Conservation (phyloP, 2,888 invertebrate genomes). For the Rhopalosiphum nymphaeae region DNA sequence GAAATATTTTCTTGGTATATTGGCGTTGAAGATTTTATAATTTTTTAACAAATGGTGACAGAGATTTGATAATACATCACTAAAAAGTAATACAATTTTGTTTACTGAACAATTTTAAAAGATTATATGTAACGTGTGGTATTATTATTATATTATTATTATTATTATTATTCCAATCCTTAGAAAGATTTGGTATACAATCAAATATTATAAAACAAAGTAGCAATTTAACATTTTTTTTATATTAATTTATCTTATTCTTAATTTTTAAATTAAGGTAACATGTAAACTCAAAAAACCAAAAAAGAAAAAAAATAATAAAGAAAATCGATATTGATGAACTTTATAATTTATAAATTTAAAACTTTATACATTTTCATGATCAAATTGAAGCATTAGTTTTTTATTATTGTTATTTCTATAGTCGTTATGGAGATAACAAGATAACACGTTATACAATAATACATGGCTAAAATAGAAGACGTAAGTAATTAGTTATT, state of each 20-base stretch:
- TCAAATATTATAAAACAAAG: background rate
- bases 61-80: too few relatives aligned
- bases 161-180: too few relatives aligned
- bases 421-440: background rate
- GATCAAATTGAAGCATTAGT: background rate
- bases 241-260: background rate
- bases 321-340: background rate
- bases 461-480: background rate
- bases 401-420: background rate
- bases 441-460: background rate
- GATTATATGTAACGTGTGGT: too few relatives aligned
- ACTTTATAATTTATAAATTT: too few relatives aligned
- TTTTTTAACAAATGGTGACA: too few relatives aligned
- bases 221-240: background rate
- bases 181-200: too few relatives aligned
- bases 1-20: too few relatives aligned
- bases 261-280: background rate
- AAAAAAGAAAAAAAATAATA: background rate
- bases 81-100: too few relatives aligned
- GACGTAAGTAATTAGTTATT: background rate
- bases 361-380: background rate
- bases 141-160: too few relatives aligned
- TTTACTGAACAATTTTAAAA: too few relatives aligned
- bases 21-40: too few relatives aligned
- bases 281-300: background rate